phyloP scores from a whole-genome alignment of 2,113 vertebrate species.

The Apteryx owenii region DNA sequence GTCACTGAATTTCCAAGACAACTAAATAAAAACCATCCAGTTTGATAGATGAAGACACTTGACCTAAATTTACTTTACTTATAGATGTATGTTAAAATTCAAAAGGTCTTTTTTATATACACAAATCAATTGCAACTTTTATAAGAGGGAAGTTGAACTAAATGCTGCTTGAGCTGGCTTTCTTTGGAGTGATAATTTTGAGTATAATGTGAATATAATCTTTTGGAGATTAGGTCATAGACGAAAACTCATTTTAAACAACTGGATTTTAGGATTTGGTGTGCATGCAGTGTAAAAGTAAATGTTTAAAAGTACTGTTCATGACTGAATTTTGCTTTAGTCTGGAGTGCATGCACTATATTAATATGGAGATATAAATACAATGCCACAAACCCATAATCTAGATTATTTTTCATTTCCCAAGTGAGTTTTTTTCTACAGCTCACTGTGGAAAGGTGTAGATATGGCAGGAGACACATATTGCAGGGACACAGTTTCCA shows the following conservation, averaged over 20 bases:
- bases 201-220: constrained; percentile 33
- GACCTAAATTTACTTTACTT: constrained; percentile 31
- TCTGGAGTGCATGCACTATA: neutral
- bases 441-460: neutral
- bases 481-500: no score
- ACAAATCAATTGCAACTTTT: constrained; percentile 32
- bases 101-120: constrained; percentile 5
- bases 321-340: neutral
- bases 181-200: constrained; percentile 26
- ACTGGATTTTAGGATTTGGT: constrained; percentile 32
- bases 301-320: neutral
- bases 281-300: constrained; percentile 8
- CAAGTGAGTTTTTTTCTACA: neutral
- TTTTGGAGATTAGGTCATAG: neutral
- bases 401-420: neutral
- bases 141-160: constrained; percentile 42
- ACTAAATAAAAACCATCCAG: constrained; percentile 28
- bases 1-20: constrained; percentile 26
- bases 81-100: constrained; percentile 26
- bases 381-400: neutral
- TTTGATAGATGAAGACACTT: constrained; percentile 51
- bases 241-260: constrained; percentile 40
- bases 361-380: neutral
- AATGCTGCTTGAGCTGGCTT: neutral
- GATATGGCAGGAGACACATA: neutral